Percentiles rank a stretch among this genome's conserved stretches.
These are phyloP conservation scores for Tenthredo notha DNA, from an alignment of 2,888 invertebrate genomes.

Conservation along the genomic window DNA sequence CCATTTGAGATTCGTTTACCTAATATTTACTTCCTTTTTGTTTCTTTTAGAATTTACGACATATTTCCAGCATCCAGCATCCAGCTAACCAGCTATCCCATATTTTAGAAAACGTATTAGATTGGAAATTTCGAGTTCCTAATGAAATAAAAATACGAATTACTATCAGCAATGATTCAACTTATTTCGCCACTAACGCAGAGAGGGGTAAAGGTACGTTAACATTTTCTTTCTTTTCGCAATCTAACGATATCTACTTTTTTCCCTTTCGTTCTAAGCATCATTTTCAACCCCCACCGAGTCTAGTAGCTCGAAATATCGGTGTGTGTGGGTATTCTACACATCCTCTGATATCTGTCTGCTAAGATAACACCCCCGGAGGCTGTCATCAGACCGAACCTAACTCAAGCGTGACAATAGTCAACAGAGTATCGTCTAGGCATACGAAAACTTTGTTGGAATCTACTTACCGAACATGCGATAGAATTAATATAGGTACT, in stretches of 20 bases:
- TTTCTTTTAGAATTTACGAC: background rate
- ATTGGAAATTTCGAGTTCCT: background rate
- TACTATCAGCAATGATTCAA: background rate
- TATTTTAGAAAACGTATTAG: background rate
- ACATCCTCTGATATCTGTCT: conserved; percentile 3
- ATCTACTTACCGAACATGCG: background rate
- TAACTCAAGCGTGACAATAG: conserved; percentile 72
- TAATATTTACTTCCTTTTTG: background rate
- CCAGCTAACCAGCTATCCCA: background rate
- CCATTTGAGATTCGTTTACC: conserved; percentile 12
- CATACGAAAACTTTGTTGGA: conserved; percentile 13
- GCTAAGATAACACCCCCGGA: conserved; percentile 54
- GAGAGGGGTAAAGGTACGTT: background rate
- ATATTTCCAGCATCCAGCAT: background rate
- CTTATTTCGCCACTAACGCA: background rate
- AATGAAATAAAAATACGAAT: background rate
- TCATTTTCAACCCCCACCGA: background rate
- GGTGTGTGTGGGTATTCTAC: background rate
- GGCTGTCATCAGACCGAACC: conserved; percentile 71
- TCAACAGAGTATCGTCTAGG: conserved; percentile 60
- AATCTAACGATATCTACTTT: conserved; percentile 10
- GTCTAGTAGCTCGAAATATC: background rate
- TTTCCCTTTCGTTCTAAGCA: background rate
- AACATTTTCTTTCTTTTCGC: background rate
- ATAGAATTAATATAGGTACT: background rate